A percentile compares a stretch with the other conserved stretches of the same genome.
These are phyloP conservation scores for Rhodinocichla rosea DNA, from an alignment of 2,113 vertebrate genomes.

Conservation along the genomic window DNA sequence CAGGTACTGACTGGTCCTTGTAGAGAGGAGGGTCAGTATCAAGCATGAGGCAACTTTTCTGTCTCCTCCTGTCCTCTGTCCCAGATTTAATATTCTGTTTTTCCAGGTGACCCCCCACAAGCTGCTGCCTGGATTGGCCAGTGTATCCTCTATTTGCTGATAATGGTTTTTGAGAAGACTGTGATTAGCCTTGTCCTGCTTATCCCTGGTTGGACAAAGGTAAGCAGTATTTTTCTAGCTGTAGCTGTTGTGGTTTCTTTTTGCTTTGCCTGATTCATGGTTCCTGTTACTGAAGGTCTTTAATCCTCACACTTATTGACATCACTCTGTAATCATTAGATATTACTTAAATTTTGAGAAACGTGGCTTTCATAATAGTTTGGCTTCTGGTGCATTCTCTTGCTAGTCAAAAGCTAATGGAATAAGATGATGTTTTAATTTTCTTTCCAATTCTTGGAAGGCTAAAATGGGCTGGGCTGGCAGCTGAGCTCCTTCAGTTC, in stretches of 20 bases:
- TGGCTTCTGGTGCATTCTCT: background rate
- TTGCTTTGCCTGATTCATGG: background rate
- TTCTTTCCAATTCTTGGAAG: background rate
- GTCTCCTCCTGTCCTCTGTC: background rate
- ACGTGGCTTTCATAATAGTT: background rate
- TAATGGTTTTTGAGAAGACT: slow-evolving; percentile 79
- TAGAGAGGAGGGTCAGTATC: background rate
- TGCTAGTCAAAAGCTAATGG: background rate
- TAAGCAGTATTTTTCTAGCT: slow-evolving; percentile 6
- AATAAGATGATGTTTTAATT: background rate
- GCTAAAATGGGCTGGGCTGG: background rate
- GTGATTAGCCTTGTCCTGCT: slow-evolving; percentile 75
- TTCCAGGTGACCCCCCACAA: slow-evolving; percentile 73
- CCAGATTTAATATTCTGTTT: background rate
- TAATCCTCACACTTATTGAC: background rate
- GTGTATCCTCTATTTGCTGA: slow-evolving; percentile 77
- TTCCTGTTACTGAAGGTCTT: background rate
- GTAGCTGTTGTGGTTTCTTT: background rate
- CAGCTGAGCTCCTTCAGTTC: background rate
- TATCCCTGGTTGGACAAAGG: slow-evolving; percentile 76
- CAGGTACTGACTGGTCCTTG: background rate
- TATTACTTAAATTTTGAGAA: background rate
- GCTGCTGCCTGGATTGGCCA: slow-evolving; percentile 76
- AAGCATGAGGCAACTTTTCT: background rate
- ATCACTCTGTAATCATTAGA: background rate